These are phyloP conservation scores for Sandelia bainsii DNA, from an alignment of 2,797 vertebrate genomes.

Conservation along the genomic window DNA sequence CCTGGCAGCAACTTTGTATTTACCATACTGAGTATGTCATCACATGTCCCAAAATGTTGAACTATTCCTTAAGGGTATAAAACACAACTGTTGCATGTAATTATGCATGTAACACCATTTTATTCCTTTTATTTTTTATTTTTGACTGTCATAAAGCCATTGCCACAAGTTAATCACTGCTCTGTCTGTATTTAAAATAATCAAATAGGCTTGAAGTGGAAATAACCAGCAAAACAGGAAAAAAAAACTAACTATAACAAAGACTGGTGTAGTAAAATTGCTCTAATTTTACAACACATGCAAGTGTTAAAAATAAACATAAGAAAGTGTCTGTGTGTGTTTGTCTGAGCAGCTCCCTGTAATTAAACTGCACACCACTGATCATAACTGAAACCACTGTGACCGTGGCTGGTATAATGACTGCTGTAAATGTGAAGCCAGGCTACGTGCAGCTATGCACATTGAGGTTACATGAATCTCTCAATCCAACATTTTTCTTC, in stretches of 20 bases:
- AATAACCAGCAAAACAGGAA: slow-evolving; percentile 29
- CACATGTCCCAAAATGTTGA: slow-evolving; percentile 1
- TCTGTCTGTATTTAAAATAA: slow-evolving; percentile 43
- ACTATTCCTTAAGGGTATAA: slow-evolving; percentile 15
- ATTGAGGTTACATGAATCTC: slow-evolving; percentile 15
- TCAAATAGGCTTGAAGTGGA: slow-evolving; percentile 39
- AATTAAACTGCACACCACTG: slow-evolving; percentile 55
- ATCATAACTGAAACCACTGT: slow-evolving; percentile 47
- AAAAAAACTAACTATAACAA: slow-evolving; percentile 24
- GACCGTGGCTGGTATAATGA: slow-evolving; percentile 17
- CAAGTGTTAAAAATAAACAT: slow-evolving; percentile 67
- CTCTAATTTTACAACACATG: slow-evolving; percentile 56
- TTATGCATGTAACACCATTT: slow-evolving; percentile 43
- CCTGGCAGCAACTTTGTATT: not conserved
- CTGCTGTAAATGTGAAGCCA: slow-evolving; percentile 28
- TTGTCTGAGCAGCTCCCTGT: slow-evolving; percentile 44
- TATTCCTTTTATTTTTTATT: slow-evolving; percentile 53
- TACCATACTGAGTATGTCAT: not conserved
- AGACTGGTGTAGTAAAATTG: slow-evolving; percentile 37
- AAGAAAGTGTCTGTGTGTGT: slow-evolving; percentile 48
- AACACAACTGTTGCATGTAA: slow-evolving; percentile 13
- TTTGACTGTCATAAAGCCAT: slow-evolving; percentile 50
- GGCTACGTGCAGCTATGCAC: slow-evolving; percentile 26
- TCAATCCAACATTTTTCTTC: not conserved
- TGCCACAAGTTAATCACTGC: slow-evolving; percentile 21